A percentile compares a stretch with the other conserved stretches of the same genome.
Evolutionary conservation across 2,888 invertebrate species (phyloP).

Genomic region (Hylaea fasciaria): DNA sequence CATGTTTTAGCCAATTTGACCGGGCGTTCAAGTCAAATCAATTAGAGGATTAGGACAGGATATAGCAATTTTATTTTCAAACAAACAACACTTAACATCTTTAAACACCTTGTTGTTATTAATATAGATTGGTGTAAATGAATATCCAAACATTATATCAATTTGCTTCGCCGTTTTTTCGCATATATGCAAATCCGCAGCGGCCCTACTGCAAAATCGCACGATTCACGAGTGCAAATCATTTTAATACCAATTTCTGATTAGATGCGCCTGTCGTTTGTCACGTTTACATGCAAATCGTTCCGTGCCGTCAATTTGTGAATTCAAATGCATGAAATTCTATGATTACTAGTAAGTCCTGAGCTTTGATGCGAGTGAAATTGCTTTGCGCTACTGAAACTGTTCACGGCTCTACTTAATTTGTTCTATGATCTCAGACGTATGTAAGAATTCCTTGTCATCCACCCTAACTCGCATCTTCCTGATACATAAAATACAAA

Average conservation of each 20-base stretch:
- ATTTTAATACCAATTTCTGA: conserved; percentile 71
- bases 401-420: conserved; percentile 2
- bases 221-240: conserved; percentile 62
- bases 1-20: too few relatives aligned
- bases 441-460: neutral
- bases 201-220: conserved; percentile 41
- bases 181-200: conserved; percentile 7
- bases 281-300: conserved; percentile 27
- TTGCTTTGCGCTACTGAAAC: conserved; percentile 25
- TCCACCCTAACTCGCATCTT: too few relatives aligned
- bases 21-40: too few relatives aligned
- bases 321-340: conserved; percentile 32
- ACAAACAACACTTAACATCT: too few relatives aligned
- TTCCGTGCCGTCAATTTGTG: conserved; percentile 25
- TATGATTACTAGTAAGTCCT: conserved; percentile 17
- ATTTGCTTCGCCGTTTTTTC: conserved; percentile 19
- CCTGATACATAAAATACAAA: too few relatives aligned
- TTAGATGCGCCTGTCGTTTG: conserved; percentile 62
- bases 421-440: neutral
- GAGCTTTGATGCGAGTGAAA: conserved; percentile 17
- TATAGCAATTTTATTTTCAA: too few relatives aligned
- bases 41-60: too few relatives aligned
- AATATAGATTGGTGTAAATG: too few relatives aligned
- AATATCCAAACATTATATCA: neutral
- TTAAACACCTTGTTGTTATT: too few relatives aligned